Conservation (phyloP, 1,140 invertebrate species). For the Macrocentrus cingulum region DNA sequence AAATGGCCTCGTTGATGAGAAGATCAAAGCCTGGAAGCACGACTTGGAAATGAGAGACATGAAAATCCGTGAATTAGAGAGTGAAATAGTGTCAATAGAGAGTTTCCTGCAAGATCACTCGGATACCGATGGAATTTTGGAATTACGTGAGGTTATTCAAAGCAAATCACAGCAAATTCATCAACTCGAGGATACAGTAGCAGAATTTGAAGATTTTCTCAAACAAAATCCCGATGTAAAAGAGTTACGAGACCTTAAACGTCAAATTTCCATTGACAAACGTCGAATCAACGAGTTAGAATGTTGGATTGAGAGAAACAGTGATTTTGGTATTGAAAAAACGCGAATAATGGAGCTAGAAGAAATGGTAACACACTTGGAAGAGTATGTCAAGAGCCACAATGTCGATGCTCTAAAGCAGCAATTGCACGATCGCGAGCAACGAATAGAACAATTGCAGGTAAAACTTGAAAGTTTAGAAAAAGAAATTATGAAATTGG, state of each 20-base stretch:
- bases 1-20: constrained; percentile 38
- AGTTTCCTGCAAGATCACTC: constrained; percentile 60
- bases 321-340: constrained; percentile 41
- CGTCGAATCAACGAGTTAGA: constrained; percentile 43
- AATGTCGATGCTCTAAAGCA: constrained; percentile 47
- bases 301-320: constrained; percentile 44
- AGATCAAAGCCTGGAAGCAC: constrained; percentile 55
- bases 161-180: constrained; percentile 68
- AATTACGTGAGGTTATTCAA: constrained; percentile 61
- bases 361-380: constrained; percentile 48
- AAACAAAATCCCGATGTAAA: constrained; percentile 51
- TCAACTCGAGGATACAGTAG: constrained; percentile 69
- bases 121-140: constrained; percentile 61
- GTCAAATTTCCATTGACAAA: constrained; percentile 34
- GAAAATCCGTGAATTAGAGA: constrained; percentile 62
- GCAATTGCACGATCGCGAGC: constrained; percentile 47
- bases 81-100: constrained; percentile 61
- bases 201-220: constrained; percentile 35
- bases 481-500: constrained; percentile 30
- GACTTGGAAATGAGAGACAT: constrained; percentile 59
- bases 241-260: constrained; percentile 43
- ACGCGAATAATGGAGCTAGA: constrained; percentile 47
- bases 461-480: constrained; percentile 30
- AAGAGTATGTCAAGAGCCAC: constrained; percentile 49
- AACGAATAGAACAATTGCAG: constrained; percentile 46